Base-by-base conservation (phyloP, 2,888 invertebrate genomes). In the Chirona hameri region DNA sequence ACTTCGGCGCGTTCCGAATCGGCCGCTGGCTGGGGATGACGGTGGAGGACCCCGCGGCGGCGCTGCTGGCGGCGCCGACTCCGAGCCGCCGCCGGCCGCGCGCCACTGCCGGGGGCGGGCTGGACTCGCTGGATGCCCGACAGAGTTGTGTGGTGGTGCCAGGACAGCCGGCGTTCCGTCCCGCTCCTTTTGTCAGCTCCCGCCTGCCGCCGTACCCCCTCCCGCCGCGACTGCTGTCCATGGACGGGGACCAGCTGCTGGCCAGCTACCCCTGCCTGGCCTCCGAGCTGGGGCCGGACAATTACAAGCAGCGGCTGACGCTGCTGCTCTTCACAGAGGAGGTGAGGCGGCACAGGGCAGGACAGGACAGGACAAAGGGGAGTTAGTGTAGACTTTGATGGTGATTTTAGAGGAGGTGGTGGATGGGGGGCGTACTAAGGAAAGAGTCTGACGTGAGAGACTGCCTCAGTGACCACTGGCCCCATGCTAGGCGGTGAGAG, bases 1-100 rank as follows among this genome's bases (percentile, higher is more conserved):
- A 84, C n/a, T 83, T 83, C 55, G 83, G 80, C 21, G 55, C 65
- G 9, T 84, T 84, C 69, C 81, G 65, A 27, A 81, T 84, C 60
- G 83, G 84, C 27, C 80, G 84, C 27, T 69, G 83, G 31, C 76
- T 83, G 18, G 82, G 65, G 29, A 83, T 80, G 10, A 39, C 46
- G 12, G 65, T 83, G 27, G 82, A 83, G 46, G 83, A 83, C 31
- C 57, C 82, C 12, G 29, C 46, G 39, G 48, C 48, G 83, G 48
- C 31, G 27, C 80, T 81, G 55, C 31, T 82, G n/a, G 52, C 31
- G 15, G 81, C 81, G 12, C 39, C 24, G 14, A 18, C 82, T n/a
- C 81, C 76, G 24, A 39, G 21, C 46, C 39, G 76, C 39, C 39
- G 76, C 10, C 76, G 46, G 46, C 9, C 65, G 65, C 24, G 46